These are phyloP conservation scores for Malaclemys terrapin DNA, from an alignment of 2,113 vertebrate species.

Conservation along the genomic window DNA sequence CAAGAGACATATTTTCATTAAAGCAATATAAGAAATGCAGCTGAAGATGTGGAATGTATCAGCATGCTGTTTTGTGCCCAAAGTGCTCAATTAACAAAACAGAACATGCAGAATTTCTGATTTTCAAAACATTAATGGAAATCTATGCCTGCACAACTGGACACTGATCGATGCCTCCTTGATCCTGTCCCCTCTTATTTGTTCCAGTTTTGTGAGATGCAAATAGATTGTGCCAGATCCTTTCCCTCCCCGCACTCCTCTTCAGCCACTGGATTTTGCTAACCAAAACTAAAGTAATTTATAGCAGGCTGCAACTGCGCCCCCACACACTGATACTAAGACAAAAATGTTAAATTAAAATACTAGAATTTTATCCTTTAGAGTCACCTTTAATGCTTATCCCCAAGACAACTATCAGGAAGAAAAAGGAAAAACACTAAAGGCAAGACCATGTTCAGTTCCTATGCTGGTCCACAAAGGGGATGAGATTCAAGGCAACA, in stretches of 20 bases:
- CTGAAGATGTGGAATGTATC: not conserved
- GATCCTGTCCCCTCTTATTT: not conserved
- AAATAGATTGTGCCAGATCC: not conserved
- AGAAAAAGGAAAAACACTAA: not conserved
- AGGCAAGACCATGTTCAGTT: not conserved
- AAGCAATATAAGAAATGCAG: not conserved
- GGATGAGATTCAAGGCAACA: not conserved
- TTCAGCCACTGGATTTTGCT: not conserved
- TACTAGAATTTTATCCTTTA: not conserved
- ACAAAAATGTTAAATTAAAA: not conserved
- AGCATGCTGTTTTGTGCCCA: not conserved
- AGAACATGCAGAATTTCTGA: slow-evolving; percentile 30
- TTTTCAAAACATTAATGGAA: slow-evolving; percentile 47
- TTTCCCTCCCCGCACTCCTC: not conserved
- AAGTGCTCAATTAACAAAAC: slow-evolving; percentile 53
- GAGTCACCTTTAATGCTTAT: not conserved
- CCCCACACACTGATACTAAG: not conserved
- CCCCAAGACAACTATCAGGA: not conserved
- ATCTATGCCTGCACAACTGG: slow-evolving; percentile 22
- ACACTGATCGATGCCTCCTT: slow-evolving; percentile 11
- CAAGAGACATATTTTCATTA: not conserved
- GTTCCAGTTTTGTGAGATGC: slow-evolving; percentile 13
- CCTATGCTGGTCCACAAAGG: not conserved
- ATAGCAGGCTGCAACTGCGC: not conserved
- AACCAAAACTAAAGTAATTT: not conserved